Evolutionary conservation across 2,797 vertebrate genomes (phyloP), one percentile per base, ranked within the genome.

Genomic region (Peromyscus aztecus): DNA sequence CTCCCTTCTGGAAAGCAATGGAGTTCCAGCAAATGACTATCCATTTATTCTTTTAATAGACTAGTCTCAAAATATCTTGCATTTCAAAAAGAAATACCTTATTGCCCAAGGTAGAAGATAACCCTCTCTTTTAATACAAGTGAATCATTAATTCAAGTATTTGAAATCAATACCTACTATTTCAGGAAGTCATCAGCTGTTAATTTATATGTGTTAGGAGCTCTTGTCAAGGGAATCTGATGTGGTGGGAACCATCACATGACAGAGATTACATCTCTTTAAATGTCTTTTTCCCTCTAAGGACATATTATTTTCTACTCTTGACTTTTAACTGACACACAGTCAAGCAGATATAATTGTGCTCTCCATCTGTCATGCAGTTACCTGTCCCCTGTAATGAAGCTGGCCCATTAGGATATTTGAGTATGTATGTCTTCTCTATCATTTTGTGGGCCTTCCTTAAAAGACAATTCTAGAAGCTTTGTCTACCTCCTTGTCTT

Each of bases 31-130:
- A 78, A 73, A 73, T 55, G 59, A 19, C 10, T 2, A 73, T 46
- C 55, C 63, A 46, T 94, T 67, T 90, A 76, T 81, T 67, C 77
- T 19, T 88, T 85, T 95, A 67, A 40, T 61, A 52, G 9, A 86
- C 0, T 52, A 52, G 0, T 5, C 23, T 94, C 21, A 57, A 65
- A 90, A 91, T 2, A 29, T 12, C 1, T 59, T 83, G 16, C 46
- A 1, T 86, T 31, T 9, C 57, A 77, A 91, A 89, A 75, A 75
- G 71, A 85, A 89, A 29, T 31, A 69, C 7, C 0, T 82, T 34
- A 89, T 82, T 19, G 52, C 1, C 65, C 2, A 57, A 55, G 0
- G 4, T 21, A 88, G 11, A 78, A 37, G 2, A 1, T 82, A 86
- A 77, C 4, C 76, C 1, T 87, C 81, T 91, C 90, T 90, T 40